Conservation (phyloP, 1,140 invertebrate species). For the Pseudomyrmex dendroicus region DNA sequence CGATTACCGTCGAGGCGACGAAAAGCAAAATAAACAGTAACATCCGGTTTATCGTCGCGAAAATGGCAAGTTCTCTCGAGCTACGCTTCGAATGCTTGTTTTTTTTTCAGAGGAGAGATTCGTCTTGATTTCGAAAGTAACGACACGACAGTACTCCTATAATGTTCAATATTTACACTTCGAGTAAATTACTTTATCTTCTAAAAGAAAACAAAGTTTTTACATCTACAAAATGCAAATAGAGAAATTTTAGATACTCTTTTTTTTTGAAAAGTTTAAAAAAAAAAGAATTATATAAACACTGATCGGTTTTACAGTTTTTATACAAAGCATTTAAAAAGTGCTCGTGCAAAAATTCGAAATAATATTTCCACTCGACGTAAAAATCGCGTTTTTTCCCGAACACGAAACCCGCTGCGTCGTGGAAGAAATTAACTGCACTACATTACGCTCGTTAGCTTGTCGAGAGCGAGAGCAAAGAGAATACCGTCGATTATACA, state of each 20-base stretch:
- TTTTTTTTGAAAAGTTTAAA: too few relatives aligned
- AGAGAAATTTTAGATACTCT: too few relatives aligned
- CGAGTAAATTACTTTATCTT: not conserved
- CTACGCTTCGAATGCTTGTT: conserved; percentile 2
- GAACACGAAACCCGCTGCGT: not conserved
- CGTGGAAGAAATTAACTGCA: conserved; percentile 49
- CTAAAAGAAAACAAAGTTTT: not conserved
- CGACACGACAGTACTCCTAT: not conserved
- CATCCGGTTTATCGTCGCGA: conserved; percentile 29
- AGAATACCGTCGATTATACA: conserved; percentile 60
- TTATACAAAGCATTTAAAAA: conserved; percentile 31
- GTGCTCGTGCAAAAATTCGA: not conserved
- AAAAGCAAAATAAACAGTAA: conserved; percentile 42
- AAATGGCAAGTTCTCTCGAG: conserved; percentile 1
- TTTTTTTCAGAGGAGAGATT: not conserved
- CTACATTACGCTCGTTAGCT: conserved; percentile 59
- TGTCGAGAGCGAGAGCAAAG: conserved; percentile 25
- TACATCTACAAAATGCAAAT: not conserved
- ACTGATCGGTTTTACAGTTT: not conserved
- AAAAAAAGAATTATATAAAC: too few relatives aligned
- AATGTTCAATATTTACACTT: not conserved
- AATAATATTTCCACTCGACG: not conserved
- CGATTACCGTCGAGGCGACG: conserved; percentile 32
- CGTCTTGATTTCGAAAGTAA: not conserved
- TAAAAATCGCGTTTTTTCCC: conserved; percentile 19